Evolutionary conservation across 2,113 vertebrate genomes (phyloP).

Genomic region (Hypocryptadius cinnamomeus): DNA sequence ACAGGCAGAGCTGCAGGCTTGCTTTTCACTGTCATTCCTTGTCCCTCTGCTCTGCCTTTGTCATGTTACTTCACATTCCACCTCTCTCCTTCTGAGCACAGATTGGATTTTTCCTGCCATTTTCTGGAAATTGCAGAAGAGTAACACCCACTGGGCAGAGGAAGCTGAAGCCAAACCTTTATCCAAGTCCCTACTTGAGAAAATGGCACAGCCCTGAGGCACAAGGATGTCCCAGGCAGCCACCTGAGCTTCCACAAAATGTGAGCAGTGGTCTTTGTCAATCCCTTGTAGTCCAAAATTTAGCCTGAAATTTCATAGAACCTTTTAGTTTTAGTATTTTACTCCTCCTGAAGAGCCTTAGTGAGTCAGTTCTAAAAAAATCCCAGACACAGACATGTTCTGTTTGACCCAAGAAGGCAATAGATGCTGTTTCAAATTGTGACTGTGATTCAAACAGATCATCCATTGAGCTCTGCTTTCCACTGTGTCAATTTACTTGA

Average conservation of each 20-base stretch:
- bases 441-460: neutral
- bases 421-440: neutral
- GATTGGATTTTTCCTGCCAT: neutral
- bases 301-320: neutral
- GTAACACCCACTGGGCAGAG: neutral
- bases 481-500: neutral
- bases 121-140: neutral
- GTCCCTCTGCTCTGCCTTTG: neutral
- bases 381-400: neutral
- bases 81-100: neutral
- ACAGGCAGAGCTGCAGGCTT: neutral
- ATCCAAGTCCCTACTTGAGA: neutral
- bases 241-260: neutral
- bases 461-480: neutral
- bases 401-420: neutral
- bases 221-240: neutral
- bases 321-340: neutral
- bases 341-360: neutral
- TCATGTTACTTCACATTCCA: neutral
- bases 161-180: neutral
- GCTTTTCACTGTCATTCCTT: neutral
- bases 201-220: neutral
- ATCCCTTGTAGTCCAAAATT: neutral
- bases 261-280: neutral
- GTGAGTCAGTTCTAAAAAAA: neutral